Conservation (phyloP, 1,140 invertebrate genomes). For the Choristoneura fumiferana region DNA sequence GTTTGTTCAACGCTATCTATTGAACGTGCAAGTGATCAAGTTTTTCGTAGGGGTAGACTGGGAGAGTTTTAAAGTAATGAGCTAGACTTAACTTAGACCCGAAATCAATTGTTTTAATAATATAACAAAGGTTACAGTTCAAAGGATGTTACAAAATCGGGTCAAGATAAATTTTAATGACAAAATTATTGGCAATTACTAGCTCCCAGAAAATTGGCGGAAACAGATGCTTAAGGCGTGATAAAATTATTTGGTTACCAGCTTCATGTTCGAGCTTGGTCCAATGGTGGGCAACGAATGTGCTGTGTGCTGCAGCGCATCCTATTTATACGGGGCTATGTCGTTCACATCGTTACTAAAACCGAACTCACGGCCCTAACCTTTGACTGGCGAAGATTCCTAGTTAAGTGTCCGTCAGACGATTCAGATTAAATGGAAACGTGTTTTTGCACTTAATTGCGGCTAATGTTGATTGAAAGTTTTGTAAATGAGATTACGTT, state of each 20-base stretch:
- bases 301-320: constrained; percentile 35
- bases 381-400: constrained; percentile 65
- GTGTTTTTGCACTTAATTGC: too few species aligned
- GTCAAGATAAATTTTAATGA: constrained; percentile 2
- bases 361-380: constrained; percentile 57
- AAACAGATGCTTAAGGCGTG: background rate
- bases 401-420: constrained; percentile 5
- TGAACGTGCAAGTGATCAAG: too few species aligned
- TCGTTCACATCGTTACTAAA: constrained; percentile 63
- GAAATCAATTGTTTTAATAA: too few species aligned
- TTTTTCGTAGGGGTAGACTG: too few species aligned
- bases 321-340: constrained; percentile 72
- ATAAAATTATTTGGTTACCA: constrained; percentile 48
- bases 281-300: constrained; percentile 54
- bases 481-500: too few species aligned
- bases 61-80: too few species aligned
- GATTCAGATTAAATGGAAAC: background rate
- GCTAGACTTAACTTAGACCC: too few species aligned
- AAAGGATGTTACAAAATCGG: constrained; percentile 17
- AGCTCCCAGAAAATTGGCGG: background rate
- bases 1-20: too few species aligned
- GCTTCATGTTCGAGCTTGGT: constrained; percentile 63
- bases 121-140: constrained; percentile 20
- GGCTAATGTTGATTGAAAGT: too few species aligned
- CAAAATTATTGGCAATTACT: background rate